Conservation (phyloP, 2,113 vertebrate species). For the Saccopteryx bilineata region DNA sequence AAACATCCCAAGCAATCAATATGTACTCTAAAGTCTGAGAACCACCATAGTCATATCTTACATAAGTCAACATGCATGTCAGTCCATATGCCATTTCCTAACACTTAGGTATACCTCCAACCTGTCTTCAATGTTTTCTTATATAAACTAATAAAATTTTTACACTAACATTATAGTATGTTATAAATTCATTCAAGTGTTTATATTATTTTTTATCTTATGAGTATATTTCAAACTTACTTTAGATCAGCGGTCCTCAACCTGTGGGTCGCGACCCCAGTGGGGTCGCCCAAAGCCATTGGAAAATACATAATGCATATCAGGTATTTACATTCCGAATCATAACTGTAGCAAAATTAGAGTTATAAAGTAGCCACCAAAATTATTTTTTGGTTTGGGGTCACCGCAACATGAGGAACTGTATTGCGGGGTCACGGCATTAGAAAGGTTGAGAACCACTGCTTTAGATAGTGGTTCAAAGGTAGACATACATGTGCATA, state of each 20-base stretch:
- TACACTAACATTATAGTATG: background rate
- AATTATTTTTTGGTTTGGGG: too few relatives aligned
- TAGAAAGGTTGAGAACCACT: too few relatives aligned
- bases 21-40: background rate
- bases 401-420: too few relatives aligned
- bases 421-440: too few relatives aligned
- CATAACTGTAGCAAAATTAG: too few relatives aligned
- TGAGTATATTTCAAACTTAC: constrained; percentile 20
- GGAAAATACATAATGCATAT: too few relatives aligned
- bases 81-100: constrained; percentile 10
- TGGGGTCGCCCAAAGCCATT: too few relatives aligned
- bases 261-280: too few relatives aligned
- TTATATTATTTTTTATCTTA: background rate
- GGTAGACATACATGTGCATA: constrained; percentile 22
- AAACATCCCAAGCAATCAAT: background rate
- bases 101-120: background rate
- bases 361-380: too few relatives aligned
- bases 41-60: background rate
- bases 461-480: background rate
- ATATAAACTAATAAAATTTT: background rate
- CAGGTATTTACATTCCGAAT: too few relatives aligned
- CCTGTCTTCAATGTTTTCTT: constrained; percentile 12
- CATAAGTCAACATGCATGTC: background rate
- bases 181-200: constrained; percentile 46
- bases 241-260: background rate